phyloP scores from a whole-genome alignment of 2,888 invertebrate species.

The Gymnoscelis rufifasciata region DNA sequence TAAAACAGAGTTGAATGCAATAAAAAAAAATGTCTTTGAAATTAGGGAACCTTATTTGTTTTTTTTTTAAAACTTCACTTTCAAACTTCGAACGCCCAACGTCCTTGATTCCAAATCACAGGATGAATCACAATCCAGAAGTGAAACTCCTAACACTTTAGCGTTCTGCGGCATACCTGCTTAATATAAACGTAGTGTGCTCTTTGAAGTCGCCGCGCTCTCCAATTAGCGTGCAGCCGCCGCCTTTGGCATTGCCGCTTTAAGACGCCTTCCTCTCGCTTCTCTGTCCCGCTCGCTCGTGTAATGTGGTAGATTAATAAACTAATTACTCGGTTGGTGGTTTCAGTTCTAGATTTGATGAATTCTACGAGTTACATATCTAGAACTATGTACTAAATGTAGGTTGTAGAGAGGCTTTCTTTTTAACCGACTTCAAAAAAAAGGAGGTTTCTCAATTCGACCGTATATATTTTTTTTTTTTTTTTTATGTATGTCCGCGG shows the following conservation, averaged over 20 bases:
- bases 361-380: not conserved
- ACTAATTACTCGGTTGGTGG: slow-evolving; percentile 22
- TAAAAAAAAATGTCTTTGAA: no score
- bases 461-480: no score
- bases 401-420: no score
- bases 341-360: slow-evolving; percentile 1
- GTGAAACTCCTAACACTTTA: slow-evolving; percentile 11
- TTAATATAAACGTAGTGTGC: slow-evolving; percentile 73
- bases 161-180: slow-evolving; percentile 43
- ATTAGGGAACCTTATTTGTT: no score
- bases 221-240: slow-evolving; percentile 75
- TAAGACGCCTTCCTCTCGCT: slow-evolving; percentile 44
- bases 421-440: no score
- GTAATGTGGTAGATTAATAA: slow-evolving; percentile 20
- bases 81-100: no score
- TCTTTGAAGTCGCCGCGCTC: slow-evolving; percentile 71
- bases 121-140: slow-evolving; percentile 3
- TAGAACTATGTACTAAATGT: no score
- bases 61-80: no score
- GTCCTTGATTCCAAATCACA: not conserved
- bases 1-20: no score
- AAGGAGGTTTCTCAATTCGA: no score
- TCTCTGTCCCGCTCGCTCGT: slow-evolving; percentile 34
- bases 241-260: slow-evolving; percentile 74
- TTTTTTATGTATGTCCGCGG: no score